Conservation (phyloP, 2,113 vertebrate genomes). For the Ramphastos sulfuratus region DNA sequence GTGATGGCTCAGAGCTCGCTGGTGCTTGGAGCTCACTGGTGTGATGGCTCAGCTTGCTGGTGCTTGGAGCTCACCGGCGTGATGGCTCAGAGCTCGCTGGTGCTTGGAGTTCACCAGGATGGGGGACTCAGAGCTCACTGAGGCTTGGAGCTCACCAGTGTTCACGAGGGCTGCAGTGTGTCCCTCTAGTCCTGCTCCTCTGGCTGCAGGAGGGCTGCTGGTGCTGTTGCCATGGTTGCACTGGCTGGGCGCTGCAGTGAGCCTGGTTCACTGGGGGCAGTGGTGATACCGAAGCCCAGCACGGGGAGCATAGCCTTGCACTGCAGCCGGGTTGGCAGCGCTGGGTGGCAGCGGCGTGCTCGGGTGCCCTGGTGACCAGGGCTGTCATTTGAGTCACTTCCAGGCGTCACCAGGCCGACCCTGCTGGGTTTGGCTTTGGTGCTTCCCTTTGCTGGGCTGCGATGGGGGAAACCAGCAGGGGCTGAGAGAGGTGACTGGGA, state of each 20-base stretch:
- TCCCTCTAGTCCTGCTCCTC: not conserved
- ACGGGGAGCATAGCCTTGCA: not conserved
- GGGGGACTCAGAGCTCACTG: too few relatives aligned
- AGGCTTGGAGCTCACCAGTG: not conserved
- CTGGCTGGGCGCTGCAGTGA: fast-evolving
- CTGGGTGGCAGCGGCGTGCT: not conserved
- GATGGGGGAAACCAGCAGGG: fast-evolving
- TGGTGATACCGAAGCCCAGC: fast-evolving
- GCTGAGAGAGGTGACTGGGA: not conserved
- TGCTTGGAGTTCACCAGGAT: too few relatives aligned
- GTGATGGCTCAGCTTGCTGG: too few relatives aligned
- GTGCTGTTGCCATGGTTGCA: fast-evolving
- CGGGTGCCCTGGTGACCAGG: not conserved
- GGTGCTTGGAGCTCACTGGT: too few relatives aligned
- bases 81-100: too few relatives aligned
- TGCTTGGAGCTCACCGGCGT: too few relatives aligned
- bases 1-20: too few relatives aligned
- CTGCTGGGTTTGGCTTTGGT: not conserved
- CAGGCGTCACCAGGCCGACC: not conserved
- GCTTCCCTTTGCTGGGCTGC: not conserved
- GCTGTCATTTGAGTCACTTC: slow-evolving; percentile 32
- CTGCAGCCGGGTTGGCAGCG: not conserved
- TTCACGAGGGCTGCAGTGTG: too few relatives aligned
- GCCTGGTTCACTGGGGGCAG: not conserved
- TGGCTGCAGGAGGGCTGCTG: not conserved